Conservation (phyloP, 2,113 vertebrate genomes). For the Megaceryle maxima region DNA sequence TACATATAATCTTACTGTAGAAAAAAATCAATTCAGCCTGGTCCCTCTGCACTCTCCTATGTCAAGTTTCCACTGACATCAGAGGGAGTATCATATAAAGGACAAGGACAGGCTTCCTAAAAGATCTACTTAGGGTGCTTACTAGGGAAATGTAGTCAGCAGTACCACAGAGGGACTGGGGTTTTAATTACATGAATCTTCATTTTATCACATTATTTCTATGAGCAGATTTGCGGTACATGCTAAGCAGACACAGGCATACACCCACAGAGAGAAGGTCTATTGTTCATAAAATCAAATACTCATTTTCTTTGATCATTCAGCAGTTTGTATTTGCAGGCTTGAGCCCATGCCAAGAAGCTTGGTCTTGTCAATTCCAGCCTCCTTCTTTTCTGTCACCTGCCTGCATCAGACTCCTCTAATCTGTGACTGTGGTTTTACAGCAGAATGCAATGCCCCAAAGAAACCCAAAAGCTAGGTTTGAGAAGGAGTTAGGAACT, state of each 20-base stretch:
- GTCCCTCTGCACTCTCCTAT: background rate
- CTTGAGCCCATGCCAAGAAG: background rate
- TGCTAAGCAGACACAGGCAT: background rate
- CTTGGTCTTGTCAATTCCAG: background rate
- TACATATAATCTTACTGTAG: background rate
- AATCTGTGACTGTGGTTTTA: background rate
- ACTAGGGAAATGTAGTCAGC: background rate
- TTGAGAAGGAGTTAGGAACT: background rate
- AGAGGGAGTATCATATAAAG: background rate
- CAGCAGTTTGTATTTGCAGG: background rate
- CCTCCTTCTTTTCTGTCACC: background rate
- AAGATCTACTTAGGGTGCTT: background rate
- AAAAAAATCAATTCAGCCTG: background rate
- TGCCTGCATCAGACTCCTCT: background rate
- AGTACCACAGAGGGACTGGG: background rate
- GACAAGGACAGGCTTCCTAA: background rate
- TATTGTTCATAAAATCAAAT: background rate
- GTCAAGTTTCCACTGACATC: conserved; percentile 21
- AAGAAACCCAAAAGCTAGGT: background rate
- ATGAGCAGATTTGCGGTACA: background rate
- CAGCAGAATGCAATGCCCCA: background rate
- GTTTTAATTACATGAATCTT: background rate
- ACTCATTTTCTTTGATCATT: background rate
- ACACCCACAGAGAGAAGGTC: background rate
- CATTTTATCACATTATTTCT: background rate